Evolutionary conservation across 2,113 vertebrate species (phyloP), one percentile per base, ranked within the genome.

Genomic region (Canis aureus): DNA sequence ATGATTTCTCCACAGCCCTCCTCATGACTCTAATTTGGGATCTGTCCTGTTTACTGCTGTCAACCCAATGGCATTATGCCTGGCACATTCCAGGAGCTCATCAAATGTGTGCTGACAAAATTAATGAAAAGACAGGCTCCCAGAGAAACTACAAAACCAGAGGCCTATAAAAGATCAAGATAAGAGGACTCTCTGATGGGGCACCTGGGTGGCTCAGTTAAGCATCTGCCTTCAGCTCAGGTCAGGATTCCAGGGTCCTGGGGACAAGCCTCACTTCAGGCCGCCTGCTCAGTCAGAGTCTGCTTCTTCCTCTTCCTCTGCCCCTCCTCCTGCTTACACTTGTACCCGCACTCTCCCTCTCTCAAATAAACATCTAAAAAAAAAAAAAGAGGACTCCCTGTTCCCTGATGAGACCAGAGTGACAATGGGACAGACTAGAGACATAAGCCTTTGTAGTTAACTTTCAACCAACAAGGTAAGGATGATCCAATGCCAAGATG

Each of bases 81-180:
- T 92, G 73, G 49, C 86, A 97, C 73, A 90, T 89, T 96, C 67
- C 11, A 87, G 67, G 32, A 94, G 92, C 25, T 97, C 73, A 83
- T 35, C 94, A 93, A 93, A 95, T 74, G 66, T 79, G 10, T 88
- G 67, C 60, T 82, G 74, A 43, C 62, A 94, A 59, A 83, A 95
- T 85, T 23, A 95, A 95, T 94, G 90, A 96, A 92, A 95, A 90
- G 43, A 55, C 15, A 32, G 67, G 74, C 71, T 97, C 80, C 53
- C 78, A 86, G 11, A 67, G 90, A 95, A 94, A 69, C 51, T 96
- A 92, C 29, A 92, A 95, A 94, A 80, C 57, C 76, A 94, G 94
- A 62, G 43, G 35, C 49, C 69, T 20, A 29, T 38, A 59, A 97
- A 7, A 89, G 71, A 87, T 66, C 57, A 76, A 76, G 60, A 60